Percentiles rank a stretch among this genome's conserved stretches.
phyloP scores from a whole-genome alignment of 2,888 invertebrate genomes.

The Empis livida region DNA sequence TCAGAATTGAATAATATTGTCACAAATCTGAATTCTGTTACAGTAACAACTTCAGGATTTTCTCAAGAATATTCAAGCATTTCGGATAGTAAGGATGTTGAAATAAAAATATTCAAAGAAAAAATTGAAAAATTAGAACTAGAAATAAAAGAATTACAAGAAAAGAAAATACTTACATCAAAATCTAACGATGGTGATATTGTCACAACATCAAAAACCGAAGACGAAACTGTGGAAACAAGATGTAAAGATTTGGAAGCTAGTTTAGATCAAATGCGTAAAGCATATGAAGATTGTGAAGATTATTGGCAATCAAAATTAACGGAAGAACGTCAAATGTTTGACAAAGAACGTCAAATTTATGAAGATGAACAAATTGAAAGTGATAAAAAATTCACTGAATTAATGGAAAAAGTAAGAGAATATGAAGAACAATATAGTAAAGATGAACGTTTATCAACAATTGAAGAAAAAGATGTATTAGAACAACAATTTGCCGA shows the following conservation, averaged over 20 bases:
- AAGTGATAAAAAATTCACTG: slow-evolving; percentile 61
- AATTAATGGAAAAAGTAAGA: slow-evolving; percentile 58
- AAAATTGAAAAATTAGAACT: slow-evolving; percentile 26
- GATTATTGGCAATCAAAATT: slow-evolving; percentile 76
- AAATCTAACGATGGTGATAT: not conserved
- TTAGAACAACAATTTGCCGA: slow-evolving; percentile 60
- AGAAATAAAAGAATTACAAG: slow-evolving; percentile 18
- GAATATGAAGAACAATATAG: slow-evolving; percentile 68
- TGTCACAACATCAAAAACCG: slow-evolving; percentile 4
- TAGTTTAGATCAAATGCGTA: slow-evolving; percentile 58
- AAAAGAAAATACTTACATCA: slow-evolving; percentile 7
- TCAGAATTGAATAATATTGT: slow-evolving; percentile 23
- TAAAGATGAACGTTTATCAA: slow-evolving; percentile 46
- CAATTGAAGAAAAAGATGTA: slow-evolving; percentile 63
- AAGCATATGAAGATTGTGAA: slow-evolving; percentile 73
- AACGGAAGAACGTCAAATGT: slow-evolving; percentile 60
- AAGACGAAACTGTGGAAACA: slow-evolving; percentile 36
- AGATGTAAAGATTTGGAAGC: slow-evolving; percentile 55
- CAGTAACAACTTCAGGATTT: slow-evolving; percentile 18
- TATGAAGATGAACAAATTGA: slow-evolving; percentile 59
- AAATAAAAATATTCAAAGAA: slow-evolving; percentile 21
- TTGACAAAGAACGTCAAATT: slow-evolving; percentile 52
- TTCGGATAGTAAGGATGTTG: slow-evolving; percentile 20
- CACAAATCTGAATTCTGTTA: slow-evolving; percentile 13
- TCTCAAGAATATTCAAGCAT: slow-evolving; percentile 21